phyloP scores from a whole-genome alignment of 2,888 invertebrate genomes.

The Aproaerema taeniolella region DNA sequence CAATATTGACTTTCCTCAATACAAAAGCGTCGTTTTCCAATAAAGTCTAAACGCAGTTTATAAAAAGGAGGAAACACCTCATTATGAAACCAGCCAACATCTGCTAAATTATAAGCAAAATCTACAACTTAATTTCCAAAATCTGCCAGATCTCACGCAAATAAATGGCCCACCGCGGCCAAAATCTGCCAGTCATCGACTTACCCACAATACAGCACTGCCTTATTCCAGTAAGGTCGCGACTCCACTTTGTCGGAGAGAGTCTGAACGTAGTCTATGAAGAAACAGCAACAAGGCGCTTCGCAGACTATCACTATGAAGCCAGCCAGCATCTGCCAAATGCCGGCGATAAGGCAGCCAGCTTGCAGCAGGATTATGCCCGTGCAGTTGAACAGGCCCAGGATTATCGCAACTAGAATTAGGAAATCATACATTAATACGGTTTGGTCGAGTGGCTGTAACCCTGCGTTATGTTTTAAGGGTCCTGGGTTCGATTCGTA shows the following conservation, averaged over 20 bases:
- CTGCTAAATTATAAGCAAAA: no score
- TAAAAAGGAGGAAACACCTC: no score
- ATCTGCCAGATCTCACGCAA: no score
- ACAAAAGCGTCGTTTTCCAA: no score
- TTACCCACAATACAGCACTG: conserved; percentile 90
- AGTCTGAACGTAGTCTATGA: conserved; percentile 94
- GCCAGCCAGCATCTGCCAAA: conserved; percentile 93
- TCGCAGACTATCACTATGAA: conserved; percentile 93
- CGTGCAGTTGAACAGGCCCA: conserved; percentile 87
- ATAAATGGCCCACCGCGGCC: no score
- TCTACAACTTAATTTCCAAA: no score
- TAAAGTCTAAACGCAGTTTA: no score
- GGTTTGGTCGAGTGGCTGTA: background rate
- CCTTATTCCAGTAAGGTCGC: conserved; percentile 94
- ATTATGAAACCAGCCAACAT: no score
- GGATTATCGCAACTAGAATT: conserved; percentile 87
- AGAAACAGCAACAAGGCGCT: conserved; percentile 98
- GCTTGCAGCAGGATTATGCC: conserved; percentile 80
- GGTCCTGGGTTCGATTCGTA: background rate
- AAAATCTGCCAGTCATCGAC: no score
- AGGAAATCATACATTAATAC: background rate
- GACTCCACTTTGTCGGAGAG: conserved; percentile 89
- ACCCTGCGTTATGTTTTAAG: background rate
- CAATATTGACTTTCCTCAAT: no score
- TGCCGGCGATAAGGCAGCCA: conserved; percentile 84